Base-by-base conservation (phyloP, 2,113 vertebrate genomes). In the Grus americana region DNA sequence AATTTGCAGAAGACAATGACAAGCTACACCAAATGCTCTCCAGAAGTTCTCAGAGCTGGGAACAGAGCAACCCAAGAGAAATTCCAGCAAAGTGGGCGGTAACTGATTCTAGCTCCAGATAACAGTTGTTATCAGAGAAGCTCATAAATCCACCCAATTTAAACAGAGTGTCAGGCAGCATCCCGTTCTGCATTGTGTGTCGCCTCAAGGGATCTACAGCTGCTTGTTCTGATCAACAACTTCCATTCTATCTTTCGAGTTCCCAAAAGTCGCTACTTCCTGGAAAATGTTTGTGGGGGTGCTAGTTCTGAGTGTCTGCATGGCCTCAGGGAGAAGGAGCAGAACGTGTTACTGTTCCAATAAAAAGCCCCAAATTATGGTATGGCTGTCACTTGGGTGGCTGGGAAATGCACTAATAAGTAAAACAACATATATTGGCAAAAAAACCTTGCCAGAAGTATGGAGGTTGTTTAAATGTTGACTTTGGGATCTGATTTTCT, bases 101-200 rank as follows among this genome's bases (percentile, higher is more conserved):
- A 58, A 91, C 92, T 87, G 96, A 97, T 97, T 42, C 34, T 63
- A 71, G 49, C 71, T 79, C 57, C 92, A 90, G 97, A 98, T 98
- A 97, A 46, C 49, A 70, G 79, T 34, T 74, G 83, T 95, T 96
- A 97, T 95, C 88, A 91, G 92, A 80, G 79, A 68, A 83, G 95
- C 81, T 92, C 97, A 90, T 98, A 96, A 97, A 98, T 98, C 96
- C 87, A 91, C 93, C 70, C 72, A 75, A 52, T 86, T 96, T 95
- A 98, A 97, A 98, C 95, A 96, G 85, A 61, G 59, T 93, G 96
- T 95, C 96, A 96, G 21, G 75, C 96, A 86, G 96, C 88, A 92
- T 97, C 95, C 93, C 88, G 0, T 76, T 86, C 94, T 83, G 85
- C 61, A 68, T 36, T 70, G 67, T 65, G 89, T 87, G 46, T 73